A percentile compares a stretch with the other conserved stretches of the same genome.
These are phyloP conservation scores for Stictocephala bisonia DNA, from an alignment of 2,888 invertebrate genomes.

Conservation along the genomic window DNA sequence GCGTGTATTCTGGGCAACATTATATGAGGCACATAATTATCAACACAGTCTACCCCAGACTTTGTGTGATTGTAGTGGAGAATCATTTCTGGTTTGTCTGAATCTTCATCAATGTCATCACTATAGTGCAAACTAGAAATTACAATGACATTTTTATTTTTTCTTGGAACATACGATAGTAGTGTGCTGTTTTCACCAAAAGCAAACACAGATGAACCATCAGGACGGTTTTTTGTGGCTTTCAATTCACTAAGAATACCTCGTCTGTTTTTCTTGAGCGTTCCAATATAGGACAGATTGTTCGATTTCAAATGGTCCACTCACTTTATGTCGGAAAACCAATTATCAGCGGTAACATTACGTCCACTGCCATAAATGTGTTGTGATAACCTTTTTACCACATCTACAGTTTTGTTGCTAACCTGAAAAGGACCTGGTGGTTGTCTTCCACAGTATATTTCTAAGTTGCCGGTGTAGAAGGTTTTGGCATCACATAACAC, in stretches of 20 bases:
- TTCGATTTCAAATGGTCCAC: slow-evolving; percentile 44
- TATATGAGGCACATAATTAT: slow-evolving; percentile 49
- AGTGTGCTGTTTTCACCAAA: slow-evolving; percentile 39
- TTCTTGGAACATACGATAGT: slow-evolving; percentile 45
- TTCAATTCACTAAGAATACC: slow-evolving; percentile 39
- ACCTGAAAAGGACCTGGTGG: slow-evolving; percentile 50
- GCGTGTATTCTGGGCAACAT: slow-evolving; percentile 46
- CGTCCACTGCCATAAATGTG: slow-evolving; percentile 48
- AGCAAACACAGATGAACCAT: slow-evolving; percentile 44
- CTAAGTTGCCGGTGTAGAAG: slow-evolving; percentile 53
- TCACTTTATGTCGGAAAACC: slow-evolving; percentile 49
- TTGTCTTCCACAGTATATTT: slow-evolving; percentile 53
- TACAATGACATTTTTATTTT: slow-evolving; percentile 47
- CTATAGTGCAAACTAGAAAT: slow-evolving; percentile 46
- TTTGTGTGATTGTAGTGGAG: slow-evolving; percentile 50
- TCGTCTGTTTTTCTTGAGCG: slow-evolving; percentile 48
- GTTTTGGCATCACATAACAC: slow-evolving; percentile 53
- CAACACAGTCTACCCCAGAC: slow-evolving; percentile 47
- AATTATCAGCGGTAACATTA: slow-evolving; percentile 59
- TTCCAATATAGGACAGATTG: slow-evolving; percentile 53
- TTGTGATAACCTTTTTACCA: slow-evolving; percentile 49
- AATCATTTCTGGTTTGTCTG: slow-evolving; percentile 53
- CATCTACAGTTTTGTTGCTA: slow-evolving; percentile 48
- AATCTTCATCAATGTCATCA: slow-evolving; percentile 45
- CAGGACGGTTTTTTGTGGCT: slow-evolving; percentile 26